Evolutionary conservation across 2,113 vertebrate species (phyloP).

Genomic region (Pantherophis guttatus): DNA sequence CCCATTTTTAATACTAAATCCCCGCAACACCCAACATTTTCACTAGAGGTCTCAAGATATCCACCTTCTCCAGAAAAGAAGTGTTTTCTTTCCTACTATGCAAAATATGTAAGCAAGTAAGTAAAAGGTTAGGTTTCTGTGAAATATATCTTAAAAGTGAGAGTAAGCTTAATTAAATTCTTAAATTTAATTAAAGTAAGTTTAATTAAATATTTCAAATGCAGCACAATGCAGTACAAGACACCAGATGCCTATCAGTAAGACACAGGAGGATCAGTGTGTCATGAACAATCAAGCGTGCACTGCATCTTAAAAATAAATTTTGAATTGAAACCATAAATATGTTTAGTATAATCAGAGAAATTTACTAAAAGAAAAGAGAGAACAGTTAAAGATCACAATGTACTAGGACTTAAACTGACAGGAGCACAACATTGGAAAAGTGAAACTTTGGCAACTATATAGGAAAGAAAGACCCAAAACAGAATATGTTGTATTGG

Average conservation of each 20-base stretch:
- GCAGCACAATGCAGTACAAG: not conserved
- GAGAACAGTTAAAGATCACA: not conserved
- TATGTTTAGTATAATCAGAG: not conserved
- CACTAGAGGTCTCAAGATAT: slow-evolving; percentile 72
- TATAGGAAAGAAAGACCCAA: not conserved
- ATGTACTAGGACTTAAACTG: not conserved
- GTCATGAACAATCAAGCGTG: not conserved
- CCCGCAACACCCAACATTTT: slow-evolving; percentile 53
- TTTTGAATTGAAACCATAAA: not conserved
- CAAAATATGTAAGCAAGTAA: not conserved
- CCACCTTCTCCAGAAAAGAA: slow-evolving; percentile 43
- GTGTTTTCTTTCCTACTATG: not conserved
- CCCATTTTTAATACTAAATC: not conserved
- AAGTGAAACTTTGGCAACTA: not conserved
- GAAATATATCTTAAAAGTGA: not conserved
- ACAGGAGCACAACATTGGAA: not conserved
- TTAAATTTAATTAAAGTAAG: not conserved
- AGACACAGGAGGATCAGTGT: not conserved
- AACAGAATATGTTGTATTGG: not conserved
- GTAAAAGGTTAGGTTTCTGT: not conserved
- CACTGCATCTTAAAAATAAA: not conserved
- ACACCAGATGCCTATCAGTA: not conserved
- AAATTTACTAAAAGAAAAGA: not conserved
- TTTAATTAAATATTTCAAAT: not conserved
- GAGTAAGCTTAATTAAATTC: not conserved